Percentiles rank a stretch among this genome's conserved stretches.
Conservation (phyloP, 2,888 invertebrate genomes). For the Spisula solida region DNA sequence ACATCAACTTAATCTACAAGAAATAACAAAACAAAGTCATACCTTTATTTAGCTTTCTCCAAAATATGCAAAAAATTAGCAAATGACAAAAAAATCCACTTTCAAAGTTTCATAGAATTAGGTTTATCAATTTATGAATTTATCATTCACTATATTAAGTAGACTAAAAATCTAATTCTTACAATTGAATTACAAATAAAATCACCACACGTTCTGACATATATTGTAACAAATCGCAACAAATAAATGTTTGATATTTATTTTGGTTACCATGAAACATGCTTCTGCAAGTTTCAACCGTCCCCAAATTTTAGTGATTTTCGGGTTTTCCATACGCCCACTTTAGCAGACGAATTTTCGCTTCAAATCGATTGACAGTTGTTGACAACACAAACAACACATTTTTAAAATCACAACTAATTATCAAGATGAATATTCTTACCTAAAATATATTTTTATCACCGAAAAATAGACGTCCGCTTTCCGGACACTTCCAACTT, state of each 20-base stretch:
- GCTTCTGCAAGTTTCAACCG: slow-evolving; percentile 28
- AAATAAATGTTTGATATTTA: not conserved
- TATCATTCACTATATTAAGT: not conserved
- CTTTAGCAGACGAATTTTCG: slow-evolving; percentile 52
- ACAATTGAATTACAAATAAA: not conserved
- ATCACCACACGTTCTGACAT: not conserved
- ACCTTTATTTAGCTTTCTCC: no score
- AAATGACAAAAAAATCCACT: no score
- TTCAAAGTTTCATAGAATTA: no score
- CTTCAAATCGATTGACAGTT: slow-evolving; percentile 31
- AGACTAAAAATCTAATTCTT: no score
- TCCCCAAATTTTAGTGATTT: slow-evolving; percentile 39
- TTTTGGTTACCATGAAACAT: slow-evolving; percentile 29
- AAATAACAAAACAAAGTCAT: no score
- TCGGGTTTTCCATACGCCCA: slow-evolving; percentile 50
- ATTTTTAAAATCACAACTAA: not conserved
- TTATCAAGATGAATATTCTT: not conserved
- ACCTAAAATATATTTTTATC: not conserved
- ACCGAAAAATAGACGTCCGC: slow-evolving; percentile 15
- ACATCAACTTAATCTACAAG: no score
- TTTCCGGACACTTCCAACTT: slow-evolving; percentile 33
- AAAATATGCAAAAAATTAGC: no score
- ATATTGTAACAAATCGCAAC: not conserved
- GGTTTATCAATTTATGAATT: no score
- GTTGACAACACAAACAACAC: not conserved